Percentiles rank a stretch among this genome's conserved stretches.
These are phyloP conservation scores for Brachionus rubens DNA, from an alignment of 1,140 invertebrate genomes.

Conservation along the genomic window DNA sequence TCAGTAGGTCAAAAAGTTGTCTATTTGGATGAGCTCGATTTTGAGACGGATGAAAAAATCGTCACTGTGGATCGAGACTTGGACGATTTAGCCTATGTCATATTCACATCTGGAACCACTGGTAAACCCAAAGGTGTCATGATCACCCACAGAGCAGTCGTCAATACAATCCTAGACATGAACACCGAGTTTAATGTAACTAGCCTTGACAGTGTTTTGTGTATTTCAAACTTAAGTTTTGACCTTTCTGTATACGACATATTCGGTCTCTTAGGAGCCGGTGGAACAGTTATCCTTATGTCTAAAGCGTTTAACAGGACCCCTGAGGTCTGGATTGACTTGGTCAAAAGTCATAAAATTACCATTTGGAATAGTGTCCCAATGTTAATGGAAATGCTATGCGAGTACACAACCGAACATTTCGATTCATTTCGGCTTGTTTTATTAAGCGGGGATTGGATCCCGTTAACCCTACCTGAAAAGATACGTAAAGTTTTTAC, in stretches of 20 bases:
- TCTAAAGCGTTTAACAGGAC: not conserved
- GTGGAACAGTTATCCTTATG: not conserved
- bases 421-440: not conserved
- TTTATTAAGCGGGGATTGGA: conserved; percentile 10
- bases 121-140: conserved; percentile 78
- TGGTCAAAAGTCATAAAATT: not conserved
- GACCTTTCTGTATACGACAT: conserved; percentile 1
- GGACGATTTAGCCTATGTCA: conserved; percentile 56
- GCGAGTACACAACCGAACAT: not conserved
- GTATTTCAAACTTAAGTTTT: not conserved
- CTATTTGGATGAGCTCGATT: not conserved
- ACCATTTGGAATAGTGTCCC: conserved; percentile 14
- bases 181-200: not conserved
- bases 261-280: not conserved
- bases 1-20: not conserved
- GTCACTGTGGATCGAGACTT: not conserved
- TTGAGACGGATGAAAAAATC: not conserved
- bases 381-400: conserved; percentile 8
- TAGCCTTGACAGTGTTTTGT: not conserved
- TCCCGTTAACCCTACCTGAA: not conserved
- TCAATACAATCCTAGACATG: conserved; percentile 3
- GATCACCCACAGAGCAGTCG: conserved; percentile 72
- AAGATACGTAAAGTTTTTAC: not conserved
- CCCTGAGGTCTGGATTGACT: not conserved
- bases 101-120: conserved; percentile 87